These are phyloP conservation scores for Zaprionus kolodkinae DNA, from an alignment of 1,140 invertebrate genomes.

Conservation along the genomic window DNA sequence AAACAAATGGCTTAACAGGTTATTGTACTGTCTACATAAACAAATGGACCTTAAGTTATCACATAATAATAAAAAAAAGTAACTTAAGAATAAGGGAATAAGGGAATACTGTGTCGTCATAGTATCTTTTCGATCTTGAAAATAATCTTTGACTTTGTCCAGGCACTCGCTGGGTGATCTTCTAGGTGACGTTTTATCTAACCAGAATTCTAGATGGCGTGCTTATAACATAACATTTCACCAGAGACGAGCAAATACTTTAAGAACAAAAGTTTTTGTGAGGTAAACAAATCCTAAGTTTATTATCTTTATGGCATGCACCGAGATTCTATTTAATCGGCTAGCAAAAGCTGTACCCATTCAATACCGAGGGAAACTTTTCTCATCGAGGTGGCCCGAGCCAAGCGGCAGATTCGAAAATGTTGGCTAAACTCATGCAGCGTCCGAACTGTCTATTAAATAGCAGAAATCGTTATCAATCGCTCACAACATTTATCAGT, in stretches of 20 bases:
- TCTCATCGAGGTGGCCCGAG: neutral
- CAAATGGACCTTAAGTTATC: neutral
- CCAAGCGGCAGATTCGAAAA: conserved; percentile 27
- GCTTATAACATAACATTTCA: conserved; percentile 2
- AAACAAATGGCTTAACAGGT: neutral
- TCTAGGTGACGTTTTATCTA: neutral
- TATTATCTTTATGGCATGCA: conserved; percentile 34
- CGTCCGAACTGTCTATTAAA: conserved; percentile 60
- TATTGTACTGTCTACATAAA: neutral
- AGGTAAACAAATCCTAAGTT: neutral
- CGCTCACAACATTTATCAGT: conserved; percentile 66
- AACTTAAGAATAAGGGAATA: neutral
- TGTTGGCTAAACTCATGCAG: conserved; percentile 45
- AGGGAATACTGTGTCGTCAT: neutral
- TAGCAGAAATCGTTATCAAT: conserved; percentile 64
- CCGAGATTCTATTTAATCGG: conserved; percentile 23
- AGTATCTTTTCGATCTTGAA: neutral
- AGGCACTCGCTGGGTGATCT: neutral
- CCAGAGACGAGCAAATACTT: neutral
- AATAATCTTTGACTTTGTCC: neutral
- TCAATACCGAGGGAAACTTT: conserved; percentile 13
- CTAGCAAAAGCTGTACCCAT: neutral
- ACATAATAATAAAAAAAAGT: neutral
- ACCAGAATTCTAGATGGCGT: neutral
- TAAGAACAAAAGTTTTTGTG: conserved; percentile 3